Evolutionary conservation across 2,888 invertebrate species (phyloP).

Genomic region (Hecatera dysodea): DNA sequence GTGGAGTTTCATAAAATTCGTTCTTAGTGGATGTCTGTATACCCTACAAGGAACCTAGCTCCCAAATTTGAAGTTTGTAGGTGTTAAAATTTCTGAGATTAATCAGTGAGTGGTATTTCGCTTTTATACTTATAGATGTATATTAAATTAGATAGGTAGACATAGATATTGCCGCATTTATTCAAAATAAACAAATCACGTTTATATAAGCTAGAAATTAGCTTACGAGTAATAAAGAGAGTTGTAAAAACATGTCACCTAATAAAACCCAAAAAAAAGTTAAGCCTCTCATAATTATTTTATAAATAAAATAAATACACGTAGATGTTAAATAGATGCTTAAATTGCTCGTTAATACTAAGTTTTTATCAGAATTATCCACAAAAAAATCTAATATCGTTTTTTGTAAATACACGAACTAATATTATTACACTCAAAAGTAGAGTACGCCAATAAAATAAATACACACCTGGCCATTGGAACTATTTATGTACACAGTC

Average conservation of each 20-base stretch:
- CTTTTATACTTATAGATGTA: too few species aligned
- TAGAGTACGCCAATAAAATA: slow-evolving; percentile 43
- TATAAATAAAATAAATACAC: too few species aligned
- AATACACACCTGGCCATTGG: slow-evolving; percentile 50
- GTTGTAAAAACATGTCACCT: not conserved
- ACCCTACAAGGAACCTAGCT: too few species aligned
- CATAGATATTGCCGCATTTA: not conserved
- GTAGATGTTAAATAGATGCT: not conserved
- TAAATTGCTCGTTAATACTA: not conserved
- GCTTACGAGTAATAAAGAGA: not conserved
- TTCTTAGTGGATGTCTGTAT: too few species aligned
- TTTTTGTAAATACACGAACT: not conserved
- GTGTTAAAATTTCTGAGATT: too few species aligned
- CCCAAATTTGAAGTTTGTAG: too few species aligned
- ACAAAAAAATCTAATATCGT: not conserved
- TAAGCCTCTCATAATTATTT: too few species aligned
- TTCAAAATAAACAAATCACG: not conserved
- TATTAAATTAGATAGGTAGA: too few species aligned
- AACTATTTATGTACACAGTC: slow-evolving; percentile 46
- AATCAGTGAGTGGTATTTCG: too few species aligned
- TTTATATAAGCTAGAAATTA: not conserved
- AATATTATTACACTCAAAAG: slow-evolving; percentile 23
- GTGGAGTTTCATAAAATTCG: too few species aligned
- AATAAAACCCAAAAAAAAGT: too few species aligned
- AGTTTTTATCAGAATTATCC: not conserved